phyloP scores from a whole-genome alignment of 2,113 vertebrate species.

The Petaurus breviceps region DNA sequence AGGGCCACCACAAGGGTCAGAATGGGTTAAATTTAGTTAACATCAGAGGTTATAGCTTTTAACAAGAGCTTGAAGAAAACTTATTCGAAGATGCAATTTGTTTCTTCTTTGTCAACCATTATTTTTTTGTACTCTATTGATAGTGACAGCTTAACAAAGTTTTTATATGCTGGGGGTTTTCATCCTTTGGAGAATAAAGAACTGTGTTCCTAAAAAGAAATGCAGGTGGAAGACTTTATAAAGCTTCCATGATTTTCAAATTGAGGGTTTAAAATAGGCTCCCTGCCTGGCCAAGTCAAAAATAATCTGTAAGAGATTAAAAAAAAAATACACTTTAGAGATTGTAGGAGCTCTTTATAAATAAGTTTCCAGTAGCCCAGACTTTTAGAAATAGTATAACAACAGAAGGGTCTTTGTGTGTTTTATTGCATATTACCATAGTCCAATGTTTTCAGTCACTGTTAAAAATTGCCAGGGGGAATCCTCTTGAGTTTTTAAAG shows the following conservation, averaged over 20 bases:
- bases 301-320: slow-evolving; percentile 83
- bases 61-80: slow-evolving; percentile 87
- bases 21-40: slow-evolving; percentile 88
- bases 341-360: slow-evolving; percentile 49
- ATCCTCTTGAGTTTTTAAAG: slow-evolving; percentile 16
- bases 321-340: slow-evolving; percentile 71
- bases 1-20: slow-evolving; percentile 84
- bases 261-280: slow-evolving; percentile 86
- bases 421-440: slow-evolving; percentile 55
- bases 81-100: slow-evolving; percentile 87
- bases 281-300: slow-evolving; percentile 85
- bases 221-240: slow-evolving; percentile 88
- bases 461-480: slow-evolving; percentile 56
- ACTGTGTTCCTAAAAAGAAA: slow-evolving; percentile 83
- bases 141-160: slow-evolving; percentile 89
- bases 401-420: slow-evolving; percentile 48
- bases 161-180: slow-evolving; percentile 85
- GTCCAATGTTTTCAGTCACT: slow-evolving; percentile 23
- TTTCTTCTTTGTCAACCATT: slow-evolving; percentile 88
- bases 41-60: slow-evolving; percentile 88
- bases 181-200: slow-evolving; percentile 85
- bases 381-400: slow-evolving; percentile 63
- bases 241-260: slow-evolving; percentile 87
- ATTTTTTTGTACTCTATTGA: slow-evolving; percentile 83
- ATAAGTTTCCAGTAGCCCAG: slow-evolving; percentile 60